Evolutionary conservation across 2,113 vertebrate genomes (phyloP), one percentile per base, ranked within the genome.

Genomic region (Riparia riparia): DNA sequence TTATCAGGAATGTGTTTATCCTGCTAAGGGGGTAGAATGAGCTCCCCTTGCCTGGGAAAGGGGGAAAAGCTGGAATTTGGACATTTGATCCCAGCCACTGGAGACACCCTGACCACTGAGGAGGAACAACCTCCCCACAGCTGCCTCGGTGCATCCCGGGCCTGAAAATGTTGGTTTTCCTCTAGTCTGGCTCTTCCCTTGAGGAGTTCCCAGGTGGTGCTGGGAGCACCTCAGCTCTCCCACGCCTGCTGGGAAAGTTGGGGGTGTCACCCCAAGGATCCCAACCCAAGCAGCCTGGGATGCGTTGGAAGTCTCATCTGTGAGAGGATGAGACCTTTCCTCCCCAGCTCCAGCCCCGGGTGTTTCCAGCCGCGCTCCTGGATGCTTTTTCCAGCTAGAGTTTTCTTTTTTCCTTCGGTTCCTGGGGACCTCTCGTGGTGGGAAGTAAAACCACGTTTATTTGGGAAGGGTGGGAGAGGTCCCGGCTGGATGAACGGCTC

Each of bases 381-480:
- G 15, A 14, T 5, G 8, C 1, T 2, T 8, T 15, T 47, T 16
- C 32, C n/a, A 17, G 4, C 7, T 2, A 6, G 7, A 32, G 17
- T 13, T 15, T 45, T 56, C 29, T 15, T 45, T 66, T 41, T 65
- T 9, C 29, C 72, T 83, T 26, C 4, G 73, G 56, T 34, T 93
- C 82, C 54, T 89, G 93, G 53, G 56, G 96, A 92, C 95, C 64
- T 96, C 96, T 93, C 60, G 92, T 92, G 96, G 93, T 81, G 28
- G 8, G 29, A 92, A 78, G 24, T 6, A 28, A 47, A 60, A 88
- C 4, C 8, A 34, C 2, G 5, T 45, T 65, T 28, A 4, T 60
- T 29, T 37, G 85, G 20, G 82, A 32, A 20, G 13, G 24, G 14
- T 1, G 5, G 22, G 26, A 19, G 17, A 9, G 6, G 14, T 3